A percentile compares a stretch with the other conserved stretches of the same genome.
These are phyloP conservation scores for Ormyrus rosae DNA, from an alignment of 2,888 invertebrate genomes.

Conservation along the genomic window DNA sequence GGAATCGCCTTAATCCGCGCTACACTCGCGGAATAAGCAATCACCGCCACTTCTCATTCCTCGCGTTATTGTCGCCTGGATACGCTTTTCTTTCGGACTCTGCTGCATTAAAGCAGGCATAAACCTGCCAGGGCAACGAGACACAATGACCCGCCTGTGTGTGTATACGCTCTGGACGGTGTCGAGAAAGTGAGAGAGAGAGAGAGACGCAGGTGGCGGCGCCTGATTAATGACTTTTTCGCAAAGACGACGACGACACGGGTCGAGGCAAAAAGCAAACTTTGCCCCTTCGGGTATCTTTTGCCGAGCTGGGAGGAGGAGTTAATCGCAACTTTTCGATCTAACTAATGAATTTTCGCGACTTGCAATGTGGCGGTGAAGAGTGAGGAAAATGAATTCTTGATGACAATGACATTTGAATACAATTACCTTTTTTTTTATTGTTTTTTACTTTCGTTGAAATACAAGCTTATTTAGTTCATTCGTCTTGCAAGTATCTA, in stretches of 20 bases:
- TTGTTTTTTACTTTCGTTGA: no score
- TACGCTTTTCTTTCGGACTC: slow-evolving; percentile 24
- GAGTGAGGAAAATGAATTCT: not conserved
- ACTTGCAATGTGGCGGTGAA: not conserved
- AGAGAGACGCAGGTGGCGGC: slow-evolving; percentile 60
- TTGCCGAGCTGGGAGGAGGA: not conserved
- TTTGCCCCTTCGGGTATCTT: not conserved
- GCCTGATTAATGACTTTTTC: slow-evolving; percentile 65
- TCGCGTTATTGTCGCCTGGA: not conserved
- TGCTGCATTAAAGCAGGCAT: slow-evolving; percentile 19
- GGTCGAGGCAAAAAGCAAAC: not conserved
- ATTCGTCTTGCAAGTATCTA: no score
- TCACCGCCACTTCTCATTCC: slow-evolving; percentile 64
- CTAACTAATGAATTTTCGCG: slow-evolving; percentile 32
- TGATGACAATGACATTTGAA: not conserved
- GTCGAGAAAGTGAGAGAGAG: no score
- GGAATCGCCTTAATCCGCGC: slow-evolving; percentile 32
- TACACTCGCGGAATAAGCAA: slow-evolving; percentile 64
- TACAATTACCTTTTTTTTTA: no score
- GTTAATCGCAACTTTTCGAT: slow-evolving; percentile 36
- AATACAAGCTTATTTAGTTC: no score
- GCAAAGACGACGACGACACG: not conserved
- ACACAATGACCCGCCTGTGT: slow-evolving; percentile 7
- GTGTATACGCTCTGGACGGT: no score
- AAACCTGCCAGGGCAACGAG: slow-evolving; percentile 25